Conservation (phyloP, 2,888 invertebrate genomes). For the Athalia cordata region DNA sequence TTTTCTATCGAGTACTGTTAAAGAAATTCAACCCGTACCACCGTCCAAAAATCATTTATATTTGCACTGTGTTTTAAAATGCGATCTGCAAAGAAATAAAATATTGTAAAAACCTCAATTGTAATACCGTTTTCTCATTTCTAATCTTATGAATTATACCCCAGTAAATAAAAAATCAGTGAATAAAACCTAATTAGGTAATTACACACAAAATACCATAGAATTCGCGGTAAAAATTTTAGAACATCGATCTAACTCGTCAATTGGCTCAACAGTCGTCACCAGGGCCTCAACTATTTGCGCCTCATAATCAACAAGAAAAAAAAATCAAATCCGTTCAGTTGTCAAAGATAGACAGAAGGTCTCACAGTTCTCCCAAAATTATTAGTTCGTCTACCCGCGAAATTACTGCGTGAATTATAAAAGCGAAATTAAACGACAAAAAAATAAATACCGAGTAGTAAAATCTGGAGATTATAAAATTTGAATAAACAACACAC, state of each 20-base stretch:
- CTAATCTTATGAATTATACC: not conserved
- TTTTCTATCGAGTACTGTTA: too few species aligned
- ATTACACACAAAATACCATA: too few species aligned
- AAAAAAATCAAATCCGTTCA: slow-evolving; percentile 7
- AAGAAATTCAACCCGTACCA: too few species aligned
- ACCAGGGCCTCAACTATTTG: slow-evolving; percentile 3
- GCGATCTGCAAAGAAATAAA: too few species aligned
- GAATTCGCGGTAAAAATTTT: not conserved
- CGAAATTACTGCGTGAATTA: slow-evolving; percentile 16
- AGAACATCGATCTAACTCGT: not conserved
- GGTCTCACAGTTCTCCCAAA: slow-evolving; percentile 21
- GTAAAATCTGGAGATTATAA: not conserved
- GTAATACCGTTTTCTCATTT: not conserved
- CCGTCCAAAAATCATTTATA: too few species aligned
- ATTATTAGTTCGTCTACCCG: not conserved
- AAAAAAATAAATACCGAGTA: not conserved
- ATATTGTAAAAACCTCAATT: not conserved
- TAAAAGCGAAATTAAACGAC: not conserved
- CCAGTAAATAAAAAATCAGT: not conserved
- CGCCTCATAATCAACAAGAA: slow-evolving; percentile 15
- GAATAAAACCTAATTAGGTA: not conserved
- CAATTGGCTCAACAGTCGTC: slow-evolving; percentile 15
- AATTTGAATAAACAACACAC: not conserved
- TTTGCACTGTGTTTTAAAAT: too few species aligned
- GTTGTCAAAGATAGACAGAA: not conserved